Percentiles rank a stretch among this genome's conserved stretches.
Evolutionary conservation across 2,888 invertebrate species (phyloP).

Genomic region (Vanessa cardui): DNA sequence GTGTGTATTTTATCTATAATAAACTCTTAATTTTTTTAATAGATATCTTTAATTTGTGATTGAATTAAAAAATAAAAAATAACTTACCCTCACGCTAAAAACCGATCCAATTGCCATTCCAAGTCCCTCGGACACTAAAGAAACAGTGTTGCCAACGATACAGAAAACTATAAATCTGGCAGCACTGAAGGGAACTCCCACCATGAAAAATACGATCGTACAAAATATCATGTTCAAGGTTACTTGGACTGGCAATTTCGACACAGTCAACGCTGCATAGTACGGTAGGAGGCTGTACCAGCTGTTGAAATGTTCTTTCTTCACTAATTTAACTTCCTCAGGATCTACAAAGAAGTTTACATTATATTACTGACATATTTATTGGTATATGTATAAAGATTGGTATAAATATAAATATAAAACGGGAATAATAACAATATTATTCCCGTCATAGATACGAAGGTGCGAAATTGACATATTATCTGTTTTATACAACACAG

Average conservation of each 20-base stretch:
- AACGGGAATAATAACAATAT: background rate
- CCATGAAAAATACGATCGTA: conserved; percentile 84
- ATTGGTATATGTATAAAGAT: too few species aligned
- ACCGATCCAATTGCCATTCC: conserved; percentile 89
- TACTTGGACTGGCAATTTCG: conserved; percentile 84
- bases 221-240: conserved; percentile 83
- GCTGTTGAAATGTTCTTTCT: conserved; percentile 87
- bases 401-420: too few species aligned
- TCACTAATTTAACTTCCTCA: conserved; percentile 85
- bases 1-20: too few species aligned
- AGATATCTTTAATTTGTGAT: too few species aligned
- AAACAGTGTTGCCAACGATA: conserved; percentile 85
- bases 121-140: conserved; percentile 89
- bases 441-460: background rate
- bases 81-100: conserved; percentile 84
- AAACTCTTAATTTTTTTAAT: too few species aligned
- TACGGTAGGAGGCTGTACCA: conserved; percentile 86
- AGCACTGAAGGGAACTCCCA: conserved; percentile 86
- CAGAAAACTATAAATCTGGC: conserved; percentile 86
- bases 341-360: conserved; percentile 77
- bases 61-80: too few species aligned
- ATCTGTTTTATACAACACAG: background rate
- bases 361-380: too few species aligned
- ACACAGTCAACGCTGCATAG: conserved; percentile 84
- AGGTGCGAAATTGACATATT: conserved; percentile 2